A percentile compares a stretch with the other conserved stretches of the same genome.
phyloP scores from a whole-genome alignment of 2,888 invertebrate genomes.

The Myathropa florea region DNA sequence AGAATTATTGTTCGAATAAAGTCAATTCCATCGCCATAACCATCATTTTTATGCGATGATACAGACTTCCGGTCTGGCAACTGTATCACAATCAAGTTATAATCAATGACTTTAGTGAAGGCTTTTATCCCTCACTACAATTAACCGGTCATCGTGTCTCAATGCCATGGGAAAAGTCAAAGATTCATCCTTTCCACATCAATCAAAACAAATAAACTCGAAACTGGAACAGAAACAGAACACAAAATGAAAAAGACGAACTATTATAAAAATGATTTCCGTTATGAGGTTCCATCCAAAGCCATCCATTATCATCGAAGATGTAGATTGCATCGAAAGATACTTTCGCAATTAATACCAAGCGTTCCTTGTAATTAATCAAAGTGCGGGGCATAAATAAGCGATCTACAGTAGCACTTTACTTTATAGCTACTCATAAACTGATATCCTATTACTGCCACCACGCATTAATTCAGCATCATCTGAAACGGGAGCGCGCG shows the following conservation, averaged over 20 bases:
- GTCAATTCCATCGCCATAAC: too few relatives aligned
- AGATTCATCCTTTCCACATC: neutral
- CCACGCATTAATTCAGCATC: conserved; percentile 63
- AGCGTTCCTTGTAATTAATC: conserved; percentile 58
- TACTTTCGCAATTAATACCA: conserved; percentile 63
- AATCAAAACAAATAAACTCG: neutral
- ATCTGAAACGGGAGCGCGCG: conserved; percentile 24
- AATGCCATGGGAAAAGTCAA: neutral
- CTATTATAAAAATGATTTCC: conserved; percentile 35
- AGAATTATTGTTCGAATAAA: too few relatives aligned
- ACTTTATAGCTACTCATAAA: conserved; percentile 68
- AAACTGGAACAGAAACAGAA: neutral
- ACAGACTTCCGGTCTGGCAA: too few relatives aligned
- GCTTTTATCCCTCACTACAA: neutral
- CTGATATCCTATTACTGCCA: conserved; percentile 69
- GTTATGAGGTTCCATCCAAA: conserved; percentile 38
- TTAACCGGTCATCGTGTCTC: neutral
- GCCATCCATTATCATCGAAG: conserved; percentile 53
- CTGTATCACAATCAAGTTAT: neutral
- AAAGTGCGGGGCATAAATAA: conserved; percentile 53
- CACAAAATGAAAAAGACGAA: neutral
- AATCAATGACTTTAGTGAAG: neutral
- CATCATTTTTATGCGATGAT: too few relatives aligned
- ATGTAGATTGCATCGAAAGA: conserved; percentile 37
- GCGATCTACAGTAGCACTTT: conserved; percentile 64